Evolutionary conservation across 2,113 vertebrate genomes (phyloP), one percentile per base, ranked within the genome.

Genomic region (Hymenochirus boettgeri): DNA sequence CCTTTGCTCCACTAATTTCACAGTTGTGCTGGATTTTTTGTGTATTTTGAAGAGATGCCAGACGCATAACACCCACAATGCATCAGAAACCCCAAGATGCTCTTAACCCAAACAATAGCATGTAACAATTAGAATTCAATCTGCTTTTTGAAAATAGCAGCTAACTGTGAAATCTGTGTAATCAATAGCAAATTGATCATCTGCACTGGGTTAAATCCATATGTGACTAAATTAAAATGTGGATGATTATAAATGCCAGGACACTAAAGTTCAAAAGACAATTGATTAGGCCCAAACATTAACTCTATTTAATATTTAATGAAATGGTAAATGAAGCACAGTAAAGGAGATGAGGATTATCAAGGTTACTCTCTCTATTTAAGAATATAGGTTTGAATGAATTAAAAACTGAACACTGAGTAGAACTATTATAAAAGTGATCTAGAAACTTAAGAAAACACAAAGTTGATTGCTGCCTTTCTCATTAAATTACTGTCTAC

Each of bases 261-360:
- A 33, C 54, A 65, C 63, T 37, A 50, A 23, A 65, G 63, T 65
- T 65, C 63, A 65, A 50, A n/a, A 57, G 27, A 39, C 53, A 57
- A 50, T 26, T 65, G 63, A 65, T 35, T 54, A 65, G 53, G 26
- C 54, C 48, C 54, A 65, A 48, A 65, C 54, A 65, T 65, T 65
- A 65, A 65, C 63, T 54, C 63, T 57, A 39, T 58, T 65, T 50
- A 65, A 65, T 65, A 57, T 57, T 58, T 65, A 65, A 65, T 65
- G 63, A 58, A 65, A 58, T 15, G 50, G 63, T 51, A 65, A 65
- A 58, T 65, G 63, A 50, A 57, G 63, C 63, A 22, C 57, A 25
- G 33, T n/a, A 18, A 57, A 24, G 57, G 26, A 65, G 27, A 57
- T 65, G 42, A 65, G 45, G 19, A 51, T 65, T 57, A 65, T 57